Evolutionary conservation across 2,888 invertebrate species (phyloP).

Genomic region (Phytoseiulus persimilis): DNA sequence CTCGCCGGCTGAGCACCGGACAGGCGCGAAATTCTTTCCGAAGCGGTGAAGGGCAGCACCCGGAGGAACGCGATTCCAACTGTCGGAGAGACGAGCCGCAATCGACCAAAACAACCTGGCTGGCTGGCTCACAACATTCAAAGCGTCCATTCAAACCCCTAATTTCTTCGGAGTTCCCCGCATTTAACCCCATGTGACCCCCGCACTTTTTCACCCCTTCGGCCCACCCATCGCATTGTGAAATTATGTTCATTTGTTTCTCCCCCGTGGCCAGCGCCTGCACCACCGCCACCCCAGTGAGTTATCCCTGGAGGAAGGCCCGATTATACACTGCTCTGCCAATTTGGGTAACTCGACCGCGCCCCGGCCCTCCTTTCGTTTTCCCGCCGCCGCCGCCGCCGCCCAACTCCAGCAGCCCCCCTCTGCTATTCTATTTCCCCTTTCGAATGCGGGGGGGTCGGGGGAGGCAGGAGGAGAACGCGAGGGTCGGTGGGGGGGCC

Average conservation of each 20-base stretch:
- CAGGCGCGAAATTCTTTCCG: too few relatives aligned
- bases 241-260: constrained; percentile 39
- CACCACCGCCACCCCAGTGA: constrained; percentile 14
- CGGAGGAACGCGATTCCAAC: not conserved
- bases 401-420: not conserved
- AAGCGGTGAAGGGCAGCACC: too few relatives aligned
- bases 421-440: not conserved
- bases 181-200: not conserved
- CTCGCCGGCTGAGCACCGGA: too few relatives aligned
- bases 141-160: not conserved
- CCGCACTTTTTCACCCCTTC: not conserved
- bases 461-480: not conserved
- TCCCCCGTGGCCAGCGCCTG: not conserved
- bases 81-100: not conserved
- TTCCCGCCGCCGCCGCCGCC: not conserved
- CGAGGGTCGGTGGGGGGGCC: not conserved
- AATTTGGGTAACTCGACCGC: constrained; percentile 38
- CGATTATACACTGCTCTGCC: constrained; percentile 37
- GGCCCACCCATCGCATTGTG: constrained; percentile 23
- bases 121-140: not conserved
- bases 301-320: not conserved
- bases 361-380: constrained; percentile 14
- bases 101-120: not conserved
- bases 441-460: not conserved
- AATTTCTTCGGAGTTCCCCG: not conserved